These are phyloP conservation scores for Stenodera caucasica DNA, from an alignment of 2,888 invertebrate species.

Conservation along the genomic window DNA sequence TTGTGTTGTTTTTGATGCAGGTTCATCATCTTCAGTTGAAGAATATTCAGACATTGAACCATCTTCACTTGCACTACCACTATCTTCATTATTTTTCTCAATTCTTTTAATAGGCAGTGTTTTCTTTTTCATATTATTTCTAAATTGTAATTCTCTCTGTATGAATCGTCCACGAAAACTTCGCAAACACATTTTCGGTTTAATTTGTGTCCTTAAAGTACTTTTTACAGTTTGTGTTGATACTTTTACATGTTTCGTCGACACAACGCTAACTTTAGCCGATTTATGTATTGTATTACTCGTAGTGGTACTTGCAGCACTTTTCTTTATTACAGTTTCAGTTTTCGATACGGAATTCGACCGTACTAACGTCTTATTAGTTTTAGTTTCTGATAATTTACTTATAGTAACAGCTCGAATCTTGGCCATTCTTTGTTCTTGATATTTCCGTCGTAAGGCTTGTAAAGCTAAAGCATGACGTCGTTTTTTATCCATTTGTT, in stretches of 20 bases:
- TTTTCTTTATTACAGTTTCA: slow-evolving; percentile 51
- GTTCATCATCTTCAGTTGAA: slow-evolving; percentile 60
- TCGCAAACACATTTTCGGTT: slow-evolving; percentile 55
- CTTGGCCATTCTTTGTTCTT: slow-evolving; percentile 64
- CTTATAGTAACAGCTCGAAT: slow-evolving; percentile 56
- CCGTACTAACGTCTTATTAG: slow-evolving; percentile 54
- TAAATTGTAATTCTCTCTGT: slow-evolving; percentile 49
- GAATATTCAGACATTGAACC: slow-evolving; percentile 54
- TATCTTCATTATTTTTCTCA: not conserved
- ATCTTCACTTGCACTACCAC: slow-evolving; percentile 21
- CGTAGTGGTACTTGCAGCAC: not conserved
- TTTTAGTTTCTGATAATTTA: slow-evolving; percentile 53
- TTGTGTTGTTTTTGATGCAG: slow-evolving; percentile 44
- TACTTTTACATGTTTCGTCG: slow-evolving; percentile 52
- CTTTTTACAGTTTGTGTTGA: slow-evolving; percentile 49
- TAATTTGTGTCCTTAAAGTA: slow-evolving; percentile 29
- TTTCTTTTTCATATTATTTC: slow-evolving; percentile 30
- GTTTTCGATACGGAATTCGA: slow-evolving; percentile 57
- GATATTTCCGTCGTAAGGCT: slow-evolving; percentile 63
- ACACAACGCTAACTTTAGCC: slow-evolving; percentile 47
- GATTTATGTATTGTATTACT: slow-evolving; percentile 45
- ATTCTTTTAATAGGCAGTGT: slow-evolving; percentile 5
- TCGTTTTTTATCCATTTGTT: slow-evolving; percentile 54
- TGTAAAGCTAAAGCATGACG: slow-evolving; percentile 58
- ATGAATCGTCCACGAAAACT: slow-evolving; percentile 55